phyloP scores from a whole-genome alignment of 2,113 vertebrate species.

The Marmota monax region DNA sequence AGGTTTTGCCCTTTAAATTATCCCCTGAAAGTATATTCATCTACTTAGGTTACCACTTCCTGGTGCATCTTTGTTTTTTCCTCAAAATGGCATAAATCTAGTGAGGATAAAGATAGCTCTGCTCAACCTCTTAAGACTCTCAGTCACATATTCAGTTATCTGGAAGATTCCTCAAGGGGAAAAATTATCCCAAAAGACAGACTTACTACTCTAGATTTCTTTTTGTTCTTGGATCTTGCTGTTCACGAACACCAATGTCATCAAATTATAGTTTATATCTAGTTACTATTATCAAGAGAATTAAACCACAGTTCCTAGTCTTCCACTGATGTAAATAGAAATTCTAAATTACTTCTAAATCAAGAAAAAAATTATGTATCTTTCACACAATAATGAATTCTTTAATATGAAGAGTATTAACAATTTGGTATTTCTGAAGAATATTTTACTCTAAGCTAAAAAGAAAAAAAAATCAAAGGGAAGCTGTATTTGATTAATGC shows the following conservation, averaged over 20 bases:
- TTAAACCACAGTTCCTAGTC: neutral
- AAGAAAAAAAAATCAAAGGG: neutral
- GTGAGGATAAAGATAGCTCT: neutral
- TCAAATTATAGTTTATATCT: neutral
- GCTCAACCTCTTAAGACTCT: neutral
- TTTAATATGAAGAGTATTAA: neutral
- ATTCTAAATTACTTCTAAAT: conserved; percentile 29
- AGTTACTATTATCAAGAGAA: neutral
- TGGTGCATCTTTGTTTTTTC: neutral
- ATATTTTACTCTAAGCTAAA: neutral
- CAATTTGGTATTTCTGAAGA: neutral
- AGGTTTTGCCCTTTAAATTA: neutral
- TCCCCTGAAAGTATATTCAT: neutral
- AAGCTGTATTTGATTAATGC: neutral
- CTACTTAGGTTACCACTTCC: neutral
- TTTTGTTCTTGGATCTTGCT: conserved; percentile 1
- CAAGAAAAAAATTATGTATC: neutral
- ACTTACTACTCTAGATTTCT: neutral
- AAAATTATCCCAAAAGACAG: neutral
- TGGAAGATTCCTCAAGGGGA: neutral
- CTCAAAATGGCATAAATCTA: neutral
- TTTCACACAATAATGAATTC: neutral
- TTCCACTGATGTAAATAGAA: neutral
- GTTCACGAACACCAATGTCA: neutral
- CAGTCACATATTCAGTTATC: neutral